Evolutionary conservation across 2,797 vertebrate species (phyloP).

Genomic region (Typhlichthys subterraneus): DNA sequence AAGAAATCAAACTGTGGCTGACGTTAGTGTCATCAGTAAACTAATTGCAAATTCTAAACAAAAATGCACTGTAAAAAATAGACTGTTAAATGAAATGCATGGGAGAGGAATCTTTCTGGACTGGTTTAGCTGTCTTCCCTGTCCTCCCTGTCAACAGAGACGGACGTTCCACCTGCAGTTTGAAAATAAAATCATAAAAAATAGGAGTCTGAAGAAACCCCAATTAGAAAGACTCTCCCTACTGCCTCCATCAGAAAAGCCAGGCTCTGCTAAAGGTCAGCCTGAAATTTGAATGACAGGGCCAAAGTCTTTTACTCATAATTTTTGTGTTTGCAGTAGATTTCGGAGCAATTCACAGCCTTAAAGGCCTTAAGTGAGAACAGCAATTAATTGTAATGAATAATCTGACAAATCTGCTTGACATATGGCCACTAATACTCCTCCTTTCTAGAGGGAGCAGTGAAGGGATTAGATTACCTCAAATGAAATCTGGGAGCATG

Average conservation of each 20-base stretch:
- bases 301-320: conserved; percentile 99
- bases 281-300: conserved; percentile 99
- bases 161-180: conserved; percentile 91
- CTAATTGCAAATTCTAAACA: conserved; percentile 46
- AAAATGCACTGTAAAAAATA: conserved; percentile 33
- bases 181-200: conserved; percentile 60
- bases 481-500: conserved; percentile 99
- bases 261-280: conserved; percentile 99
- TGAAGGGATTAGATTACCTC: conserved; percentile 99
- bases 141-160: conserved; percentile 80
- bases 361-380: conserved; percentile 99
- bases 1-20: conserved; percentile 58
- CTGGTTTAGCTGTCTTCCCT: conserved; percentile 67
- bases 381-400: conserved; percentile 99
- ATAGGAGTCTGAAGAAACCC: conserved; percentile 80
- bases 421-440: conserved; percentile 99
- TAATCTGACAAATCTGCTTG: conserved; percentile 99
- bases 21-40: conserved; percentile 53
- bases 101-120: conserved; percentile 82
- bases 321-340: conserved; percentile 99
- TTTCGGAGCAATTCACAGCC: conserved; percentile 99
- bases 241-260: conserved; percentile 94
- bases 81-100: conserved; percentile 65
- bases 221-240: conserved; percentile 98
- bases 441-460: conserved; percentile 99